Conservation (phyloP, 2,888 invertebrate species). For the Heliconius cydno region DNA sequence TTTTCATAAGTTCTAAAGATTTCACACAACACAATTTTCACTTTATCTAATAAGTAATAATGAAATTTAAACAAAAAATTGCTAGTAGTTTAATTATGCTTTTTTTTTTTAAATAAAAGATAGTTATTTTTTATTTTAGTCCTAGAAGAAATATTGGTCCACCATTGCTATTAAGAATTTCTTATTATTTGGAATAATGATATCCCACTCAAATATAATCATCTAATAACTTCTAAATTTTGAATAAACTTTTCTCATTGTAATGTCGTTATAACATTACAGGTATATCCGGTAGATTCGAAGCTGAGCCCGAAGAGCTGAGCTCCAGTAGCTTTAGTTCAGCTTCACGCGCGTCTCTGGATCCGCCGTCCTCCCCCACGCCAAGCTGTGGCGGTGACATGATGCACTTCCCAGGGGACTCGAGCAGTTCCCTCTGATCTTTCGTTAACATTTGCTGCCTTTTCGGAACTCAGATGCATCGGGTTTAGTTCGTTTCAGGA, state of each 20-base stretch:
- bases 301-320: constrained; percentile 88
- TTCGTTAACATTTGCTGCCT: constrained; percentile 47
- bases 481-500: constrained; percentile 22
- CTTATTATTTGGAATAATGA: neutral
- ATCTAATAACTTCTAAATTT: neutral
- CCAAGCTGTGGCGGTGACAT: constrained; percentile 90
- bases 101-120: neutral
- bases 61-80: neutral
- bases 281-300: constrained; percentile 81
- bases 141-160: too few relatives aligned
- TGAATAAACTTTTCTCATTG: neutral
- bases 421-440: constrained; percentile 83
- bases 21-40: neutral
- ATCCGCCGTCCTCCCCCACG: constrained; percentile 88
- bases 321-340: constrained; percentile 94
- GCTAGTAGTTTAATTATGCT: neutral
- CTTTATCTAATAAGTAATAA: neutral
- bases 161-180: too few relatives aligned
- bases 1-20: neutral
- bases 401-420: constrained; percentile 91
- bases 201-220: neutral
- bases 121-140: neutral
- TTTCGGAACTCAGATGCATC: constrained; percentile 42
- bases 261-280: constrained; percentile 38
- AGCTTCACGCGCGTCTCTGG: constrained; percentile 89